phyloP scores from a whole-genome alignment of 1,140 invertebrate species.

The Macrotrachela quadricornifera region DNA sequence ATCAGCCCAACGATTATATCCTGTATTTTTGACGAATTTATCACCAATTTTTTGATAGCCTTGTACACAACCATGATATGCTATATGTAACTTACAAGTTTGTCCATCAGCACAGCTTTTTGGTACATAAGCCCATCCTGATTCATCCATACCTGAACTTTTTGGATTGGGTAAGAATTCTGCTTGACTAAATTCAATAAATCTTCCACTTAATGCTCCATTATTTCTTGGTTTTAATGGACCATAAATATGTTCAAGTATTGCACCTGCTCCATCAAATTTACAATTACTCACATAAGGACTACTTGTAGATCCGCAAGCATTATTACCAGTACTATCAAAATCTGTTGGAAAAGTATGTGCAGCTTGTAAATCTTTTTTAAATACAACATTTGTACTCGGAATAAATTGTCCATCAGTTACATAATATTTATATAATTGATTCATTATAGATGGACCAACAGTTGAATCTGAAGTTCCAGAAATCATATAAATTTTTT shows the following conservation, averaged over 20 bases:
- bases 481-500: conserved; percentile 24
- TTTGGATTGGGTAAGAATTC: too few species aligned
- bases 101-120: conserved; percentile 14
- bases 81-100: conserved; percentile 26
- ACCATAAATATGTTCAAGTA: too few species aligned
- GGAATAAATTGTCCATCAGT: not conserved
- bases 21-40: conserved; percentile 22
- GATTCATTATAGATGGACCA: conserved; percentile 14
- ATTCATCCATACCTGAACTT: too few species aligned
- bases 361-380: conserved; percentile 12
- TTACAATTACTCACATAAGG: not conserved
- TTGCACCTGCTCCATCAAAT: too few species aligned
- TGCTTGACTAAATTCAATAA: too few species aligned
- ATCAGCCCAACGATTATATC: conserved; percentile 30
- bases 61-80: conserved; percentile 28
- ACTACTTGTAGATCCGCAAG: not conserved
- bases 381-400: conserved; percentile 11
- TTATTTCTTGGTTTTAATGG: too few species aligned
- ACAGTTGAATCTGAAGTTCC: conserved; percentile 22
- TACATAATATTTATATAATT: not conserved
- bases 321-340: not conserved
- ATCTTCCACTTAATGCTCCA: too few species aligned
- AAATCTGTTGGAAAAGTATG: not conserved
- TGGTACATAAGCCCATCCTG: conserved; percentile 24
- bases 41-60: conserved; percentile 22